phyloP scores from a whole-genome alignment of 35 echinoderm and acorn worm species.

The Stichopus chloronotus region DNA sequence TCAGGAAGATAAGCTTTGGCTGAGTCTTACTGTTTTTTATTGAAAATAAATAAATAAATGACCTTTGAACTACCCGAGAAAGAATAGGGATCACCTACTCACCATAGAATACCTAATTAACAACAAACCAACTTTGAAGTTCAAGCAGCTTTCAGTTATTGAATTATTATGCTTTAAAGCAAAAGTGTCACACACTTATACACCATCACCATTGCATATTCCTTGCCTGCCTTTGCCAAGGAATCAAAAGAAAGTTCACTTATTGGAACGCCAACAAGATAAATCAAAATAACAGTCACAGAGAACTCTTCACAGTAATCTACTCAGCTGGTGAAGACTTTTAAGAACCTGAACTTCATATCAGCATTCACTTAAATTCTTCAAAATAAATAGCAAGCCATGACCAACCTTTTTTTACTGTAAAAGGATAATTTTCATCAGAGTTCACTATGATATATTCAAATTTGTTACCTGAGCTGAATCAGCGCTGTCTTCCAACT shows the following conservation, averaged over 20 bases:
- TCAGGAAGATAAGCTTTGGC: no score
- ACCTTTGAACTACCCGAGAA: no score
- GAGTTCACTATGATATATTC: background rate
- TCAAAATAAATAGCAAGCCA: background rate
- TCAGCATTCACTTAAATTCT: background rate
- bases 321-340: conserved; percentile 7
- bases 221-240: background rate
- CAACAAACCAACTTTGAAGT: no score
- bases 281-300: background rate
- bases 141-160: no score
- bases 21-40: no score
- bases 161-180: no score
- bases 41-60: no score
- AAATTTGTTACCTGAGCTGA: background rate
- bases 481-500: background rate
- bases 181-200: no score
- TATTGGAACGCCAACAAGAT: background rate
- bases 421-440: background rate
- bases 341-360: conserved; percentile 16
- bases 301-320: background rate
- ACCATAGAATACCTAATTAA: no score
- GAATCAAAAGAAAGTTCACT: background rate
- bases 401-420: background rate
- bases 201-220: no score
- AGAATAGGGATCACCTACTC: no score